Base-by-base conservation (phyloP, 2,797 vertebrate genomes). In the Okamejei kenojei region DNA sequence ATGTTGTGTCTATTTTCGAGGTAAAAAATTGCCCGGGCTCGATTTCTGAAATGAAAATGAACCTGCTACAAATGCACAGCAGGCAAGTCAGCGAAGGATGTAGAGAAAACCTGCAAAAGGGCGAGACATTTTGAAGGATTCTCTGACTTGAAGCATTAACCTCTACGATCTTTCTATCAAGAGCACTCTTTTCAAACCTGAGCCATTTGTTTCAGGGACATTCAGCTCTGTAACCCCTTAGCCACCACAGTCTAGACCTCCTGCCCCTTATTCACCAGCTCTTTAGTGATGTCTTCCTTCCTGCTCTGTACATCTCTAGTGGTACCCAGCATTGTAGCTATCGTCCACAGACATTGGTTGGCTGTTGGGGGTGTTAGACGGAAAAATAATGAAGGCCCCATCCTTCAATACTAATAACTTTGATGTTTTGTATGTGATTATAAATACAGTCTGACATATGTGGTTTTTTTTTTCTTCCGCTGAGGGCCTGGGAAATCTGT, bases 361-460 rank as follows among this genome's bases (percentile, higher is more conserved):
- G 32, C 84, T 88, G 17, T 74, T 74, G 71, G 71, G 71, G 71
- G 4, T 74, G 71, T 21, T 74, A 23, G 71, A 74, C 5, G 71
- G 71, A 3, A 7, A 23, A 74, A 54, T 74, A 74, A 74, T 21
- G 21, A 23, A 21, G 7, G 17, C 32, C n/a, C 63, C 63, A 21
- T 88, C 84, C 17, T 84, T 88, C 63, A 68, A 68, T 68, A 68
- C n/a, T 32, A 65, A 88, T 65, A 19, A 88, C 61, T 35, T 68
- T 88, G 84, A 88, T 88, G 84, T 88, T 88, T 88, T 88, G n/a
- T 88, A 88, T 88, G 84, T 88, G 84, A 35, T 88, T 88, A 68
- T 88, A 68, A 88, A 68, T 88, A 68, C n/a, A 68, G 63, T 35
- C 63, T 88, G 32, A 68, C n/a, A 88, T 68, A 19, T 35, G 63